Percentiles rank a stretch among this genome's conserved stretches.
Conservation (phyloP, 2,888 invertebrate species). For the Morpho achilles region DNA sequence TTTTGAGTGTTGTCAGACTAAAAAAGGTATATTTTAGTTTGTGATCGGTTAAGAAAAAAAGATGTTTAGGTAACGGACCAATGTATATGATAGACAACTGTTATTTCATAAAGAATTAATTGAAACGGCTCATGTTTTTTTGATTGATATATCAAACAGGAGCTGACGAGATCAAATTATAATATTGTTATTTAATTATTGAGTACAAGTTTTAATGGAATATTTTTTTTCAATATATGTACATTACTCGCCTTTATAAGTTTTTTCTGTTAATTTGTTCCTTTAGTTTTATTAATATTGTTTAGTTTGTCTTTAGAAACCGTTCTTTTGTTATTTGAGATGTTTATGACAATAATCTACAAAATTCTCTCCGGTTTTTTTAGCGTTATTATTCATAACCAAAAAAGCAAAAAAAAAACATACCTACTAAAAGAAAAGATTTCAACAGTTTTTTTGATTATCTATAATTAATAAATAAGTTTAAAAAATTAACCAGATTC, state of each 20-base stretch:
- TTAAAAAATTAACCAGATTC: too few relatives aligned
- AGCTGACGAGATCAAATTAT: conserved; percentile 76
- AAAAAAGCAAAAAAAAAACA: too few relatives aligned
- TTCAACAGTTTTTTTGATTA: too few relatives aligned
- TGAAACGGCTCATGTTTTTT: conserved; percentile 58
- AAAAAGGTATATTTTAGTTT: conserved; percentile 37
- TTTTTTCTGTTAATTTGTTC: conserved; percentile 75
- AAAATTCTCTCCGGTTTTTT: too few relatives aligned
- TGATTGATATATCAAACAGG: conserved; percentile 50
- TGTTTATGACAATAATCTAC: background rate
- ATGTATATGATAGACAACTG: conserved; percentile 59
- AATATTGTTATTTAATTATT: conserved; percentile 78
- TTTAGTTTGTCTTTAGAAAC: conserved; percentile 57
- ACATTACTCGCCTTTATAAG: conserved; percentile 68
- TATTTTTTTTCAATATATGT: conserved; percentile 68
- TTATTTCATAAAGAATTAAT: conserved; percentile 39
- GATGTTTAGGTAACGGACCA: conserved; percentile 63
- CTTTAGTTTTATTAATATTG: conserved; percentile 76
- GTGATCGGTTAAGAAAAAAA: conserved; percentile 39
- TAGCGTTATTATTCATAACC: too few relatives aligned
- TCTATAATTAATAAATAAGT: too few relatives aligned
- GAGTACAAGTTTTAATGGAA: conserved; percentile 77
- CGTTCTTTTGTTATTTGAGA: conserved; percentile 4
- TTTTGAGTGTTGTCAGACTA: conserved; percentile 49
- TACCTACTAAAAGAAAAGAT: too few relatives aligned